Conservation (phyloP, 2,888 invertebrate species). For the Chrysolina americana region DNA sequence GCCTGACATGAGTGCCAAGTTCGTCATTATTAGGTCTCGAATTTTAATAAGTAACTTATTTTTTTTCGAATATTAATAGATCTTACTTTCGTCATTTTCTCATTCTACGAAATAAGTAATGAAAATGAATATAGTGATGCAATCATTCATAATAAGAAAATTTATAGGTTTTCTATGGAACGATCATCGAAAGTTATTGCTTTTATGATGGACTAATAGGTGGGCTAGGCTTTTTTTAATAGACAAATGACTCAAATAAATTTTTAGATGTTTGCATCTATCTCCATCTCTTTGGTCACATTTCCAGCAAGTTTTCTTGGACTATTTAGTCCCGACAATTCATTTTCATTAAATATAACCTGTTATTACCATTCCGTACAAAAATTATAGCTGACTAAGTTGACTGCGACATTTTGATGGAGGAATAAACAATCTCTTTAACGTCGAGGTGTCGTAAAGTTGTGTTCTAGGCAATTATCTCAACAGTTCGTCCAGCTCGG, state of each 20-base stretch:
- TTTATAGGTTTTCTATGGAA: too few relatives aligned
- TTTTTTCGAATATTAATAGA: too few relatives aligned
- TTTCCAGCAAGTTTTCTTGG: background rate
- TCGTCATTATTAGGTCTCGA: background rate
- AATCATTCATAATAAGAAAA: too few relatives aligned
- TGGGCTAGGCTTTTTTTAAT: background rate
- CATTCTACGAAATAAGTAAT: too few relatives aligned
- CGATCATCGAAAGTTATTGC: background rate
- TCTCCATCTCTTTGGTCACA: too few relatives aligned
- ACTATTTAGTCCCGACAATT: background rate
- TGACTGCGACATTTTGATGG: constrained; percentile 6
- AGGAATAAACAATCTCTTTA: constrained; percentile 5
- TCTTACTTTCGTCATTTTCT: too few relatives aligned
- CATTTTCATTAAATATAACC: constrained; percentile 10
- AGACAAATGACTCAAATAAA: too few relatives aligned
- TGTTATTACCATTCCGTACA: constrained; percentile 6
- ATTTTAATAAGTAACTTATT: too few relatives aligned
- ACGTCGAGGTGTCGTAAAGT: constrained; percentile 1
- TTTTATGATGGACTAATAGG: background rate
- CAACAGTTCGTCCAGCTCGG: background rate
- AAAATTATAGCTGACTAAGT: constrained; percentile 6
- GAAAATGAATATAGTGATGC: too few relatives aligned
- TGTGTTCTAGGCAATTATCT: background rate
- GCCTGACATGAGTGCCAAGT: background rate
- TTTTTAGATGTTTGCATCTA: too few relatives aligned